A percentile compares a stretch with the other conserved stretches of the same genome.
Conservation (phyloP, 1,140 invertebrate species). For the Elymnias hypermnestra region DNA sequence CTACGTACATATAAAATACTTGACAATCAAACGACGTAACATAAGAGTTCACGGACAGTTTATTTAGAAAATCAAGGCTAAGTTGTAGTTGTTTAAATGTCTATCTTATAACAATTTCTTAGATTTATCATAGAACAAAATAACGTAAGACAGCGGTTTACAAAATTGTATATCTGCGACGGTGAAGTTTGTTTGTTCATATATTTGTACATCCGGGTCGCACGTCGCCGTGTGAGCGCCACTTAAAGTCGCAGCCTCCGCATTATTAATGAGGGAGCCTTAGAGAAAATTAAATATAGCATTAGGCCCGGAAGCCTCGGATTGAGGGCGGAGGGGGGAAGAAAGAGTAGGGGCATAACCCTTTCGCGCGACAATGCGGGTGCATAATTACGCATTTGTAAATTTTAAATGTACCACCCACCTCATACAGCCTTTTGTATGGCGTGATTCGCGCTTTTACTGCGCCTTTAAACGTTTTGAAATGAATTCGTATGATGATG, state of each 20-base stretch:
- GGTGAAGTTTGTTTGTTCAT: conserved; percentile 10
- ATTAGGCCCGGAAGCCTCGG: conserved; percentile 71
- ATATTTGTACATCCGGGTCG: conserved; percentile 44
- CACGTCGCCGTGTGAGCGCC: conserved; percentile 62
- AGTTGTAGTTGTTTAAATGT: not conserved
- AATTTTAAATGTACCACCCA: conserved; percentile 73
- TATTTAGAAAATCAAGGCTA: not conserved
- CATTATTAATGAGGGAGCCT: conserved; percentile 75
- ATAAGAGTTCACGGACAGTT: too few relatives aligned
- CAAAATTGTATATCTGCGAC: too few relatives aligned
- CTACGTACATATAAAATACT: too few relatives aligned
- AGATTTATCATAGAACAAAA: too few relatives aligned
- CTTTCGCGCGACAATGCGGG: conserved; percentile 71
- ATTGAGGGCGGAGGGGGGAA: conserved; percentile 42
- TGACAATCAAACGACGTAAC: too few relatives aligned
- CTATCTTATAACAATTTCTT: too few relatives aligned
- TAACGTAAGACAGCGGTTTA: too few relatives aligned
- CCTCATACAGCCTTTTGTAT: conserved; percentile 69
- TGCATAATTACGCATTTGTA: conserved; percentile 76
- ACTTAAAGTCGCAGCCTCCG: conserved; percentile 73
- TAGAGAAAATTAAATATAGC: conserved; percentile 76
- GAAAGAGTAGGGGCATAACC: conserved; percentile 54
- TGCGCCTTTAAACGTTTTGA: conserved; percentile 53
- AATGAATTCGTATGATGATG: conserved; percentile 63
- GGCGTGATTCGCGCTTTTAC: conserved; percentile 66